phyloP scores from a whole-genome alignment of 2,113 vertebrate species.

The Chionomys nivalis region DNA sequence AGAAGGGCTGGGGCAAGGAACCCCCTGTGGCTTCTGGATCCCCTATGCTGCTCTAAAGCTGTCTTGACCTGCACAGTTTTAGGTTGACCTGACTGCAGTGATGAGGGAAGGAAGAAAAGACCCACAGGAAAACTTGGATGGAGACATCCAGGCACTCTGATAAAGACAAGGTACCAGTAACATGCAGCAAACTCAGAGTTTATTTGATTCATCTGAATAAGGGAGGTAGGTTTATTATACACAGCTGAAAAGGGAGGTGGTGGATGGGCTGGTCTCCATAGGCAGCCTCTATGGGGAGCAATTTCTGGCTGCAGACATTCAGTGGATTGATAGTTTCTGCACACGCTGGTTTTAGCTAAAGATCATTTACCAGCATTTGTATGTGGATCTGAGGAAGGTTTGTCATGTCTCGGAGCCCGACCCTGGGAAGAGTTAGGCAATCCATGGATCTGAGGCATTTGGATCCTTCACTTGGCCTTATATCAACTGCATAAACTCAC shows the following conservation, averaged over 20 bases:
- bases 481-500: background rate
- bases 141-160: background rate
- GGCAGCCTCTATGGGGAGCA: background rate
- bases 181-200: background rate
- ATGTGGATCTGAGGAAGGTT: background rate
- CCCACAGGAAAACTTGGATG: background rate
- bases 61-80: background rate
- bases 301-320: background rate
- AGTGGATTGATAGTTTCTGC: background rate
- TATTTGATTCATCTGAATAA: too few species aligned
- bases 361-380: background rate
- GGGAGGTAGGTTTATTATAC: too few species aligned
- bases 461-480: background rate
- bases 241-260: background rate
- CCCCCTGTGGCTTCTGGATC: background rate
- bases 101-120: background rate
- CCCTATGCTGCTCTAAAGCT: background rate
- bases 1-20: background rate
- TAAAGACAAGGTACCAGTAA: background rate
- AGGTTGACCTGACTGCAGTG: background rate
- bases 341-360: background rate
- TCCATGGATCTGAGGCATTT: background rate
- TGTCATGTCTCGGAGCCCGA: background rate
- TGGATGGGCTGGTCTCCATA: background rate
- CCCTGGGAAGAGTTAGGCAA: background rate